Conservation (phyloP, 2,113 vertebrate genomes). For the Poicephalus meyeri region DNA sequence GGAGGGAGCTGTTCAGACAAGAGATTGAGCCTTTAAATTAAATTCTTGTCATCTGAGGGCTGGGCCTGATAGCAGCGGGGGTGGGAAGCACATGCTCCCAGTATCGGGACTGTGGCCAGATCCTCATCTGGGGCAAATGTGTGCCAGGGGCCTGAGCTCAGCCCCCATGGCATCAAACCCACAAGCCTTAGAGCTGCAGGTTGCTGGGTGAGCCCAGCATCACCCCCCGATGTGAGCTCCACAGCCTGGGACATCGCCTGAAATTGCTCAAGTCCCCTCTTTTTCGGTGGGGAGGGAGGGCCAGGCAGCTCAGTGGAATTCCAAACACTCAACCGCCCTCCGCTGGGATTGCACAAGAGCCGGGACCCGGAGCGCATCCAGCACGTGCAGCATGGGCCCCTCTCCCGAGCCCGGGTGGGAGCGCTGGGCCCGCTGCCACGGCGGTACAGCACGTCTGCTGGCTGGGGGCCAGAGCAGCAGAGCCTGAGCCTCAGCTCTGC, state of each 20-base stretch:
- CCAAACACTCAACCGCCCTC: slow-evolving; percentile 23
- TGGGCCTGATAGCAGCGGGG: slow-evolving; percentile 56
- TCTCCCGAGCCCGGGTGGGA: not conserved
- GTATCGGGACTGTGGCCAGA: slow-evolving; percentile 7
- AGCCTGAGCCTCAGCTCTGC: not conserved
- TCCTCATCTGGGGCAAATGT: not conserved
- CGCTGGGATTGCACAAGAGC: slow-evolving; percentile 41
- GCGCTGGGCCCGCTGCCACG: slow-evolving; percentile 29
- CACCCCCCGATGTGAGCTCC: not conserved
- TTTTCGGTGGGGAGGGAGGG: not conserved
- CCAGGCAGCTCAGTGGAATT: not conserved
- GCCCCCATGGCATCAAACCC: not conserved
- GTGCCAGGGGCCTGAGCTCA: not conserved
- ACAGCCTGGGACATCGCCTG: not conserved
- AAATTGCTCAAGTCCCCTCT: slow-evolving; percentile 42
- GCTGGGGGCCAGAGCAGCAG: not conserved
- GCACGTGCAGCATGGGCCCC: slow-evolving; percentile 4
- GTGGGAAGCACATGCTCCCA: slow-evolving; percentile 46
- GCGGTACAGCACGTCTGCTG: slow-evolving; percentile 40
- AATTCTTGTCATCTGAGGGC: slow-evolving; percentile 65
- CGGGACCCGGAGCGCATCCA: not conserved
- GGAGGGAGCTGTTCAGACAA: slow-evolving; percentile 71
- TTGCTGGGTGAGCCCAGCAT: not conserved
- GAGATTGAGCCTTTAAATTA: slow-evolving; percentile 67
- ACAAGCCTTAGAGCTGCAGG: not conserved